phyloP scores from a whole-genome alignment of 2,113 vertebrate genomes.

The Pungitius pungitius region DNA sequence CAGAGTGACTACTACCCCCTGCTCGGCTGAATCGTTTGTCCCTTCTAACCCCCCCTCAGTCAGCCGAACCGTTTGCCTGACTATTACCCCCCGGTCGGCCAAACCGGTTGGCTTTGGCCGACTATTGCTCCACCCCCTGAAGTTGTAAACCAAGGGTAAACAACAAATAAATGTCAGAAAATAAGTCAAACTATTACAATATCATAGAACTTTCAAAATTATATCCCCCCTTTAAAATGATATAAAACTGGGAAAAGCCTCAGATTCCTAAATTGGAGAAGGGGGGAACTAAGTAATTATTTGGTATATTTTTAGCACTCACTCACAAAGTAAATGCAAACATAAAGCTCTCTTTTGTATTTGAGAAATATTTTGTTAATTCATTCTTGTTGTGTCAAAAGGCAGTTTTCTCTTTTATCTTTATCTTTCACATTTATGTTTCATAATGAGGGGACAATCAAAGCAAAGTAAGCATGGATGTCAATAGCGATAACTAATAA shows the following conservation, averaged over 20 bases:
- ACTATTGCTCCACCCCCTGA: too few species aligned
- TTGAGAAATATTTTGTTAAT: not conserved
- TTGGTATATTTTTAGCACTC: not conserved
- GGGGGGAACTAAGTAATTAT: not conserved
- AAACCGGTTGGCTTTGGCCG: too few species aligned
- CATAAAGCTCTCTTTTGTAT: not conserved
- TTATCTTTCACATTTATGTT: not conserved
- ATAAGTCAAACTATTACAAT: too few species aligned
- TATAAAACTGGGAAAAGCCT: not conserved
- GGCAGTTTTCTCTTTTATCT: not conserved
- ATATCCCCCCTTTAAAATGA: too few species aligned
- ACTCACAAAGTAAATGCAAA: not conserved
- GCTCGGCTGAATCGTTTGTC: too few species aligned
- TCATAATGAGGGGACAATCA: not conserved
- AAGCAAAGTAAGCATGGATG: not conserved
- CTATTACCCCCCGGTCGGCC: too few species aligned
- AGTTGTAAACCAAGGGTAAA: too few species aligned
- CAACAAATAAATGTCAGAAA: not conserved
- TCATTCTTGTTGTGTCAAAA: not conserved
- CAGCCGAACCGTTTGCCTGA: too few species aligned
- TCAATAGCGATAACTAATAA: not conserved
- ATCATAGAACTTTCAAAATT: not conserved
- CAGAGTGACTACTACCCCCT: too few species aligned
- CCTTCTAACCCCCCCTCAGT: too few species aligned
- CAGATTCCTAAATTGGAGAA: not conserved